A percentile compares a stretch with the other conserved stretches of the same genome.
Evolutionary conservation across 1,140 invertebrate genomes (phyloP).

Genomic region (Epicauta chinensis): DNA sequence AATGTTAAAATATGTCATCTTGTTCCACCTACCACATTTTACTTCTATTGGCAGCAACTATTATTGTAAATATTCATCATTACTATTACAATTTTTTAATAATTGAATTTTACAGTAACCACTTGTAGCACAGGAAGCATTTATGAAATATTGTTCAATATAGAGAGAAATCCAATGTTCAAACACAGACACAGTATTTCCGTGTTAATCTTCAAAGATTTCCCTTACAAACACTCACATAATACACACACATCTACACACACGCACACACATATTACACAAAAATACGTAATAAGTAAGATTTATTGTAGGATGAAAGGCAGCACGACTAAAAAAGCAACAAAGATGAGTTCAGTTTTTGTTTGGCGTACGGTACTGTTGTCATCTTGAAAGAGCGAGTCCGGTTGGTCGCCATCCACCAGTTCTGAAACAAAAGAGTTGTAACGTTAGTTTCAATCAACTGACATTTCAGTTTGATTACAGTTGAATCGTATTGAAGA

Average conservation of each 20-base stretch:
- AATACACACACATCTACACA: neutral
- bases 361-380: conserved; percentile 20
- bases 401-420: conserved; percentile 25
- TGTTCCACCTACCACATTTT: too few relatives aligned
- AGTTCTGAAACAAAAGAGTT: conserved; percentile 12
- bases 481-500: too few relatives aligned
- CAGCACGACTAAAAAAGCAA: conserved; percentile 21
- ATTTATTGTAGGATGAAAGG: conserved; percentile 31
- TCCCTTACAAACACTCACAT: conserved; percentile 5
- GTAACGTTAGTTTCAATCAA: conserved; percentile 11
- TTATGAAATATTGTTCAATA: conserved; percentile 9
- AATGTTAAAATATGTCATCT: too few relatives aligned
- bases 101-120: conserved; percentile 8
- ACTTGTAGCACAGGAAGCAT: conserved; percentile 17
- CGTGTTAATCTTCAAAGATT: conserved; percentile 10
- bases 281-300: conserved; percentile 8
- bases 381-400: conserved; percentile 30
- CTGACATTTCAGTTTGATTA: too few relatives aligned
- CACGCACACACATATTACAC: too few relatives aligned
- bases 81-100: too few relatives aligned
- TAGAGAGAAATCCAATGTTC: conserved; percentile 11
- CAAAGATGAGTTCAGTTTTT: conserved; percentile 16
- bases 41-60: too few relatives aligned
- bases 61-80: too few relatives aligned
- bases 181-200: conserved; percentile 6